phyloP scores from a whole-genome alignment of 2,888 invertebrate genomes.

The Phortica okadai region DNA sequence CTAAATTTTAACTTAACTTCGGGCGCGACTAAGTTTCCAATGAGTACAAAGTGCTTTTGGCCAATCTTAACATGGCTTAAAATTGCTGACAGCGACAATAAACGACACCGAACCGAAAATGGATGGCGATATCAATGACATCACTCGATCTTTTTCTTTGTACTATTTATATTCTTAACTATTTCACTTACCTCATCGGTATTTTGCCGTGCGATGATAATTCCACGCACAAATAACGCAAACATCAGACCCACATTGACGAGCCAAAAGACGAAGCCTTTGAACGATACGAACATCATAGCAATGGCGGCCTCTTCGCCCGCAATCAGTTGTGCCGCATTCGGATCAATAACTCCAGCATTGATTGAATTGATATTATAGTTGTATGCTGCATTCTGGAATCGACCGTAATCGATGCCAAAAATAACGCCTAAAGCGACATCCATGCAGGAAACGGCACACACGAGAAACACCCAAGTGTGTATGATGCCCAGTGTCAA shows the following conservation, averaged over 20 bases:
- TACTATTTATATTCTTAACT: not conserved
- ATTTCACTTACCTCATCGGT: constrained; percentile 60
- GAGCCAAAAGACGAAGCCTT: constrained; percentile 77
- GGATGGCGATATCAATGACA: not conserved
- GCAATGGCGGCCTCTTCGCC: constrained; percentile 70
- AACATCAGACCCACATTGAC: constrained; percentile 72
- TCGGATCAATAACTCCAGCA: constrained; percentile 48
- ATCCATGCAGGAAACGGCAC: constrained; percentile 71
- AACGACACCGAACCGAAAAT: not conserved
- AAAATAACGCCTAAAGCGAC: constrained; percentile 73
- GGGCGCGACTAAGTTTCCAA: not conserved
- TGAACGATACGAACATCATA: constrained; percentile 75
- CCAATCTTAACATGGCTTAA: constrained; percentile 11
- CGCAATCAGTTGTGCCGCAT: constrained; percentile 63
- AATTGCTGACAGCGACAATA: not conserved
- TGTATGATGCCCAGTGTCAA: constrained; percentile 60
- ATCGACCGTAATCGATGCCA: constrained; percentile 72
- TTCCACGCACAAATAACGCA: constrained; percentile 59
- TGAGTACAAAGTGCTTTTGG: not conserved
- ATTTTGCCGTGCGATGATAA: constrained; percentile 58
- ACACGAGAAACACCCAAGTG: constrained; percentile 69
- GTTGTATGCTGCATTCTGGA: constrained; percentile 54
- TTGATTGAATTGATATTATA: constrained; percentile 57
- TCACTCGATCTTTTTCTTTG: constrained; percentile 20
- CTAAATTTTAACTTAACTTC: not conserved